Conservation (phyloP, 2,888 invertebrate genomes). For the Hyppa rectilinea region DNA sequence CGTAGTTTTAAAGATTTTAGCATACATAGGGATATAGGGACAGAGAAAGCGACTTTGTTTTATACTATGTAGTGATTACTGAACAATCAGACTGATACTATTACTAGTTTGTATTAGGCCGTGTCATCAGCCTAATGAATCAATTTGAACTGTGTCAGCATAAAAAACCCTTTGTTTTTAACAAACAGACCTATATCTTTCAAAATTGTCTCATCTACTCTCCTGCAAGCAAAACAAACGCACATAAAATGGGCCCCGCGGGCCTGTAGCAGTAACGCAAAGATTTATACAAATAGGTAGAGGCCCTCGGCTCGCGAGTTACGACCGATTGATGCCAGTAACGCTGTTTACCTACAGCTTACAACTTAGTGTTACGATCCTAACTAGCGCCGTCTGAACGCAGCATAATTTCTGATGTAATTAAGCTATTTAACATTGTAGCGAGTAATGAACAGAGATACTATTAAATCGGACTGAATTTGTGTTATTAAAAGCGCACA, state of each 20-base stretch:
- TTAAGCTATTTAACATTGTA: constrained; percentile 48
- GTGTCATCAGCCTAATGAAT: not conserved
- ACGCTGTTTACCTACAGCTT: constrained; percentile 57
- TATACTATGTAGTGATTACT: no score
- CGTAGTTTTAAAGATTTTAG: no score
- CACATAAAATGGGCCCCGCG: constrained; percentile 56
- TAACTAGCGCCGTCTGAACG: constrained; percentile 23
- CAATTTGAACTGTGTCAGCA: not conserved
- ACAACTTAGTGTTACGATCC: constrained; percentile 43
- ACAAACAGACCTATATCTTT: not conserved
- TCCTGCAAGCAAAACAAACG: constrained; percentile 52
- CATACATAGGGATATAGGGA: no score
- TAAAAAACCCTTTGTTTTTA: not conserved
- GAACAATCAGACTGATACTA: not conserved
- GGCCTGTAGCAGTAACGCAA: constrained; percentile 62
- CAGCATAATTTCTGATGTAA: constrained; percentile 28
- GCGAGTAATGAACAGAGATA: constrained; percentile 19
- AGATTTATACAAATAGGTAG: constrained; percentile 75
- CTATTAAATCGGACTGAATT: constrained; percentile 5
- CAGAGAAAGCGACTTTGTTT: no score
- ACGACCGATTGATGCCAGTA: constrained; percentile 66
- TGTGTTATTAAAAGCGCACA: not conserved
- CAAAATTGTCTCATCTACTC: constrained; percentile 25
- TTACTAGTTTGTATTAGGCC: not conserved
- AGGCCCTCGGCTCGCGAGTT: constrained; percentile 63